Evolutionary conservation across 2,113 vertebrate species (phyloP).

Genomic region (Syngnathoides biaculeatus): DNA sequence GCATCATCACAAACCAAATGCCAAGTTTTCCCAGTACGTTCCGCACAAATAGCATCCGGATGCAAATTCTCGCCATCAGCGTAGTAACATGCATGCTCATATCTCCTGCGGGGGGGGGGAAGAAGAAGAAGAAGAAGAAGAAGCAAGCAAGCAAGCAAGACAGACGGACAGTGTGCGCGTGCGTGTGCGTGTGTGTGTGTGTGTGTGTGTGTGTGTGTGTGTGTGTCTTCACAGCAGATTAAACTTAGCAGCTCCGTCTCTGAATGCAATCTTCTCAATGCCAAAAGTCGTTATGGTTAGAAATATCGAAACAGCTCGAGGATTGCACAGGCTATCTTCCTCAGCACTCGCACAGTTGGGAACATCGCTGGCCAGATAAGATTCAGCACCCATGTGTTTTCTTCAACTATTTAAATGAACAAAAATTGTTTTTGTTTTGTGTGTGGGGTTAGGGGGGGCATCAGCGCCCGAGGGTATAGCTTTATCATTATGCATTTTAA

Average conservation of each 20-base stretch:
- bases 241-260: slow-evolving; percentile 36
- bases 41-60: slow-evolving; percentile 26
- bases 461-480: neutral
- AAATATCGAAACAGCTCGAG: slow-evolving; percentile 47
- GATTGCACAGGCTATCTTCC: slow-evolving; percentile 44
- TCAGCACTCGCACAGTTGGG: slow-evolving; percentile 32
- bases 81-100: slow-evolving; percentile 29
- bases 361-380: slow-evolving; percentile 39
- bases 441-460: neutral
- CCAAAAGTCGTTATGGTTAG: slow-evolving; percentile 39
- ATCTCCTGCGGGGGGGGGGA: slow-evolving; percentile 15
- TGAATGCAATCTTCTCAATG: slow-evolving; percentile 43
- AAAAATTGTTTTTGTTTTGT: no score
- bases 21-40: slow-evolving; percentile 12
- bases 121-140: no score
- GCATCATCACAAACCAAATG: slow-evolving; percentile 9
- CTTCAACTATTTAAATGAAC: slow-evolving; percentile 31
- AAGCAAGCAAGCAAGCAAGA: slow-evolving; percentile 5
- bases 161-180: neutral
- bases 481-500: slow-evolving; percentile 18
- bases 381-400: slow-evolving; percentile 36
- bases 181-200: neutral
- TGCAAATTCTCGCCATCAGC: slow-evolving; percentile 37
- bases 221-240: slow-evolving; percentile 42
- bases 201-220: neutral